These are phyloP conservation scores for Cryptus viduatorius DNA, from an alignment of 2,888 invertebrate species.

Conservation along the genomic window DNA sequence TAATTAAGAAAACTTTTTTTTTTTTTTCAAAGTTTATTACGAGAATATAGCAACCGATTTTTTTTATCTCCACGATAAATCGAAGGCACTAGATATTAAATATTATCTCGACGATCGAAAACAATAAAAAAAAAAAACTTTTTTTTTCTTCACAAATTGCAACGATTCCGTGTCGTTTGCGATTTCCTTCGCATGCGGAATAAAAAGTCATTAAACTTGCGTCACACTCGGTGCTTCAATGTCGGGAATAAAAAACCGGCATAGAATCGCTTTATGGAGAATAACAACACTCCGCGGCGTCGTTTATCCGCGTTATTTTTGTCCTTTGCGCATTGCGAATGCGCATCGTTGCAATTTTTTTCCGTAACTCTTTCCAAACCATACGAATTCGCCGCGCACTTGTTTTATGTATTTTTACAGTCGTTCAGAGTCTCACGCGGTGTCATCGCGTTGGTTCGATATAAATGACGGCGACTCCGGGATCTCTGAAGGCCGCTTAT, in stretches of 20 bases:
- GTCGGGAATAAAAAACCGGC: not conserved
- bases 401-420: not conserved
- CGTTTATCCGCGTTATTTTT: not conserved
- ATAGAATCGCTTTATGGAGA: not conserved
- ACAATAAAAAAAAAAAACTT: not conserved
- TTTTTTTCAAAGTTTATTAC: no score
- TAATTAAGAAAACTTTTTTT: no score
- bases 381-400: not conserved
- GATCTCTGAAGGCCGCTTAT: conserved; percentile 34
- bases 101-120: not conserved
- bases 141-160: not conserved
- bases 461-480: not conserved
- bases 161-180: not conserved
- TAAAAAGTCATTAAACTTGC: conserved; percentile 6
- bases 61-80: no score
- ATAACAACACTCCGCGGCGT: not conserved
- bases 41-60: no score
- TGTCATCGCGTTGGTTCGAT: conserved; percentile 17
- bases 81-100: no score
- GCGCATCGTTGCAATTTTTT: not conserved
- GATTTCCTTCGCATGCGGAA: not conserved
- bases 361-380: not conserved
- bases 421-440: conserved; percentile 1
- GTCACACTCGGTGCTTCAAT: not conserved
- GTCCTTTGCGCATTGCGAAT: not conserved